These are phyloP conservation scores for Carassius auratus DNA, from an alignment of 2,113 vertebrate species.

Conservation along the genomic window DNA sequence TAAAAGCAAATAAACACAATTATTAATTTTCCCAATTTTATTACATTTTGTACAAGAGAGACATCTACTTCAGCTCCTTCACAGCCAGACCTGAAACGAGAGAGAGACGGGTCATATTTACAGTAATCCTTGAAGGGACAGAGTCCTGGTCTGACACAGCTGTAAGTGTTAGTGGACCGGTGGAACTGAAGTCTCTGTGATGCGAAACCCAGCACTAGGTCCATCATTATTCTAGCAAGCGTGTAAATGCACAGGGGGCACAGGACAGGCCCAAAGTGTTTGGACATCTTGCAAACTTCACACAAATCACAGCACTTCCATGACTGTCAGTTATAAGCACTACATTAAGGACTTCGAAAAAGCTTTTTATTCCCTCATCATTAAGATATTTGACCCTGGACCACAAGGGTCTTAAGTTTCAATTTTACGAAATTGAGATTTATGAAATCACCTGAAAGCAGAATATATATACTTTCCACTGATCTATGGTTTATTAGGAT, in stretches of 20 bases:
- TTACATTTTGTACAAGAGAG: constrained; percentile 66
- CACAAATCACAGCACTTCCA: background rate
- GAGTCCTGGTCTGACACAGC: background rate
- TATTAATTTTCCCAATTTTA: constrained; percentile 69
- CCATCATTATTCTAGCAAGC: constrained; percentile 61
- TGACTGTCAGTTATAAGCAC: background rate
- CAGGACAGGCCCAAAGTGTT: constrained; percentile 45
- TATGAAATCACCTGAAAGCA: too few species aligned
- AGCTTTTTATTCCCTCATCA: too few species aligned
- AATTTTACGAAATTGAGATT: too few species aligned
- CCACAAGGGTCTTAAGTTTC: too few species aligned
- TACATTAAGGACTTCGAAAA: too few species aligned
- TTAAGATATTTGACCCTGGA: too few species aligned
- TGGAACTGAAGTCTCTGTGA: constrained; percentile 60
- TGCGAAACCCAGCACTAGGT: constrained; percentile 60
- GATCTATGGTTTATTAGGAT: too few species aligned
- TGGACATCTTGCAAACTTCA: constrained; percentile 60
- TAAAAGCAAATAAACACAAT: background rate
- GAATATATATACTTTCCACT: too few species aligned
- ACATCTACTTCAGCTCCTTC: constrained; percentile 92
- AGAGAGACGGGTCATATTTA: constrained; percentile 8
- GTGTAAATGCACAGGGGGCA: constrained; percentile 62
- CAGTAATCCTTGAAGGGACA: background rate
- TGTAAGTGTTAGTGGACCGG: constrained; percentile 57
- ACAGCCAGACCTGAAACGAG: constrained; percentile 87